A percentile compares a stretch with the other conserved stretches of the same genome.
Evolutionary conservation across 2,888 invertebrate species (phyloP).

Genomic region (Zaprionus lineosus): DNA sequence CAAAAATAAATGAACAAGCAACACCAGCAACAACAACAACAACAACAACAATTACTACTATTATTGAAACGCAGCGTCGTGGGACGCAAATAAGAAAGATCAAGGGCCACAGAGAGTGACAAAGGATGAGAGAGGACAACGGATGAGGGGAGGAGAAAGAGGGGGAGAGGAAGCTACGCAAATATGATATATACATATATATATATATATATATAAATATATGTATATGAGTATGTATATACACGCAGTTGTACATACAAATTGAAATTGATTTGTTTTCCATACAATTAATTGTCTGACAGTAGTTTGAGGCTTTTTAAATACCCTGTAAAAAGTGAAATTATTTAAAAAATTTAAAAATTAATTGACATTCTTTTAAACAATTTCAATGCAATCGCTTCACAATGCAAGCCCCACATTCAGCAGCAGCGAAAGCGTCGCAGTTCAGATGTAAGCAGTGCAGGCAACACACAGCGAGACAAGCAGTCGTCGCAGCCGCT

Average conservation of each 20-base stretch:
- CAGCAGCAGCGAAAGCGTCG: no score
- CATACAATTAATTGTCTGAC: conserved; percentile 61
- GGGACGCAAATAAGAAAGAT: conserved; percentile 41
- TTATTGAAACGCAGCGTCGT: conserved; percentile 35
- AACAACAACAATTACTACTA: conserved; percentile 25
- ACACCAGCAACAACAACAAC: conserved; percentile 20
- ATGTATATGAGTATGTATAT: neutral
- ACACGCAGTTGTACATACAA: neutral
- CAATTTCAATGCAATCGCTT: no score
- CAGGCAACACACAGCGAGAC: no score
- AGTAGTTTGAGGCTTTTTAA: conserved; percentile 18
- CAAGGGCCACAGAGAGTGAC: conserved; percentile 16
- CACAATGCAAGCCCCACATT: no score
- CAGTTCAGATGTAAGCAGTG: no score
- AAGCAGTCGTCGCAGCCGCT: no score
- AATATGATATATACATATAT: neutral
- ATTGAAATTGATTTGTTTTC: conserved; percentile 76
- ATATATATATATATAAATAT: neutral
- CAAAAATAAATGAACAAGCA: conserved; percentile 66
- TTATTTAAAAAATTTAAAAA: neutral
- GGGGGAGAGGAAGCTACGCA: conserved; percentile 1
- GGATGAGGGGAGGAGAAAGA: conserved; percentile 1
- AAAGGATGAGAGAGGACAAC: conserved; percentile 2
- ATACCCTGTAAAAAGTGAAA: neutral
- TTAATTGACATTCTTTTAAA: no score